phyloP scores from a whole-genome alignment of 2,888 invertebrate genomes.

The Notodonta ziczac region DNA sequence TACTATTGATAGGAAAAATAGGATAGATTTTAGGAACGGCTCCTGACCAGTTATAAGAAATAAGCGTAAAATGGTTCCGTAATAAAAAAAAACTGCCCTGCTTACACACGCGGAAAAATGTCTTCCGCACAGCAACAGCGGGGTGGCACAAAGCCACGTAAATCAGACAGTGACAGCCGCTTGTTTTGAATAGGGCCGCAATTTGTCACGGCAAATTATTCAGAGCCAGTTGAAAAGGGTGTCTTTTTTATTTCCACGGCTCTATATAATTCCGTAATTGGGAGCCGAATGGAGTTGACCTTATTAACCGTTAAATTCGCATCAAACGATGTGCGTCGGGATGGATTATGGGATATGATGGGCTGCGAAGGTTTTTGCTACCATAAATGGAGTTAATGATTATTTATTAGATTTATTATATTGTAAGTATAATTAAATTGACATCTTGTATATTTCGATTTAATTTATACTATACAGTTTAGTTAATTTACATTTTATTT shows the following conservation, averaged over 20 bases:
- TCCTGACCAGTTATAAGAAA: no score
- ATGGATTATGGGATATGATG: conserved; percentile 18
- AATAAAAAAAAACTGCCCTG: conserved; percentile 12
- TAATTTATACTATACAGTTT: no score
- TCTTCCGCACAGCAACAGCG: conserved; percentile 34
- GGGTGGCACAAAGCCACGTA: conserved; percentile 45
- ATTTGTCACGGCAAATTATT: conserved; percentile 75
- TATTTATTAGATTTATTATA: no score
- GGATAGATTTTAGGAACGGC: no score
- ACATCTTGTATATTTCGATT: no score
- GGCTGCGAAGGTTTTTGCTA: background rate
- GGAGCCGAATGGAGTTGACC: conserved; percentile 45
- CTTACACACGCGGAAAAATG: conserved; percentile 41
- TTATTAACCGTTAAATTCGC: conserved; percentile 38
- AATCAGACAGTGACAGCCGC: conserved; percentile 54
- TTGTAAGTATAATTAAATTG: no score
- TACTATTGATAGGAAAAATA: background rate
- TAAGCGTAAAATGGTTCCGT: background rate
- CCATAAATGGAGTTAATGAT: background rate
- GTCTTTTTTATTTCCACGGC: conserved; percentile 45
- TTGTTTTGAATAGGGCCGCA: conserved; percentile 67
- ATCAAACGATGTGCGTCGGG: background rate
- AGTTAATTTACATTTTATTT: no score
- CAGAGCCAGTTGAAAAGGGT: conserved; percentile 66
- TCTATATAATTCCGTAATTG: conserved; percentile 50